Evolutionary conservation across 1,140 invertebrate species (phyloP).

Genomic region (Lepeophtheirus salmonis): DNA sequence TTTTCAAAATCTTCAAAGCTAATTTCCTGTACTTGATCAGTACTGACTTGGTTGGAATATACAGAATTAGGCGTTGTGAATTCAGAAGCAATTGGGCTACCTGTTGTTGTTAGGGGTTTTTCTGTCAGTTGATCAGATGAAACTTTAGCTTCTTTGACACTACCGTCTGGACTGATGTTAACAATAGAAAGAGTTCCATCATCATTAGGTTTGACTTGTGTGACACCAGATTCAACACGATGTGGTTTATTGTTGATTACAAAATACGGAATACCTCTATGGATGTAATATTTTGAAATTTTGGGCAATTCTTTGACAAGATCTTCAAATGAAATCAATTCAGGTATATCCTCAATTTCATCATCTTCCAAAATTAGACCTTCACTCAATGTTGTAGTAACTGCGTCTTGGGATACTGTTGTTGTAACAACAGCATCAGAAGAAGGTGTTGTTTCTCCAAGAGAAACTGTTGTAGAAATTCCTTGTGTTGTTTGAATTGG

Average conservation of each 20-base stretch:
- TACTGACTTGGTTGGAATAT: background rate
- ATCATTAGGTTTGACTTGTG: background rate
- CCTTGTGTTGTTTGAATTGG: background rate
- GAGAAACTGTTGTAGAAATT: background rate
- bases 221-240: background rate
- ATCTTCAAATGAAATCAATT: background rate
- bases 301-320: background rate
- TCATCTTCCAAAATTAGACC: background rate
- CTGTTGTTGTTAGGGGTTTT: background rate
- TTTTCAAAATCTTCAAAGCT: background rate
- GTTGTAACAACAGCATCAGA: background rate
- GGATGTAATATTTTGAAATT: background rate
- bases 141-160: background rate
- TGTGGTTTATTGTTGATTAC: background rate
- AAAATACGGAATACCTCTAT: background rate
- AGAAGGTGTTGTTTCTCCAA: background rate
- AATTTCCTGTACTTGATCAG: background rate
- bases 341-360: background rate
- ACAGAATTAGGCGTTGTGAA: background rate
- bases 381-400: no score
- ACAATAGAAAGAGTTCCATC: background rate
- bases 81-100: background rate
- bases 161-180: background rate
- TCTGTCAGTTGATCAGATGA: background rate
- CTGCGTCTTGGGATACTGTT: no score